Evolutionary conservation across 2,888 invertebrate species (phyloP).

Genomic region (Amblyjoppa proteus): DNA sequence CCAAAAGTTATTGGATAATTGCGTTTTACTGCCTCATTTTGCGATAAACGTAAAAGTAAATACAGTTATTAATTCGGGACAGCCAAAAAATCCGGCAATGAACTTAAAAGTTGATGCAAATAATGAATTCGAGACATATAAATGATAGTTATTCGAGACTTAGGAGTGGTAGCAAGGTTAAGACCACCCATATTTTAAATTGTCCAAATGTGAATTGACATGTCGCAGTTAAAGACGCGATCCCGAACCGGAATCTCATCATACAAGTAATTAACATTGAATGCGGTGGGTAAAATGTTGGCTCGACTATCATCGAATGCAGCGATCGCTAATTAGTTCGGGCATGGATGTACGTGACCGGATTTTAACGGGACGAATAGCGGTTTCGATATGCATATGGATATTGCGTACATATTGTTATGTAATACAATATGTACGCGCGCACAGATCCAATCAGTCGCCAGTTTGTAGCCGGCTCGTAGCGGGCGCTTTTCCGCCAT

Average conservation of each 20-base stretch:
- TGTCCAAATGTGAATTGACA: background rate
- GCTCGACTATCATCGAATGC: constrained; percentile 4
- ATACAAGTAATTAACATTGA: background rate
- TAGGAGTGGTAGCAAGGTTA: too few relatives aligned
- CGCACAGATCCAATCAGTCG: constrained; percentile 30
- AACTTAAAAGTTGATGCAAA: too few relatives aligned
- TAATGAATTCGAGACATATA: too few relatives aligned
- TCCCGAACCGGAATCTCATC: background rate
- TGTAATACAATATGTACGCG: constrained; percentile 14
- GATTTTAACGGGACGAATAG: background rate
- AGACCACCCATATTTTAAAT: background rate
- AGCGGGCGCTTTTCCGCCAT: constrained; percentile 17
- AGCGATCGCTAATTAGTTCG: constrained; percentile 17
- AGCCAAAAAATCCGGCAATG: too few relatives aligned
- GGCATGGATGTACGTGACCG: background rate
- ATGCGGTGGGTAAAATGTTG: constrained; percentile 2
- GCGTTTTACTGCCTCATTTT: too few relatives aligned
- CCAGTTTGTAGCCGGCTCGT: background rate
- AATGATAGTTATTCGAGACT: too few relatives aligned
- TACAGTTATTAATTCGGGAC: too few relatives aligned
- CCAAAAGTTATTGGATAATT: too few relatives aligned
- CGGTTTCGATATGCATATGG: background rate
- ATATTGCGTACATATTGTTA: background rate
- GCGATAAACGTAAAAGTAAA: too few relatives aligned
- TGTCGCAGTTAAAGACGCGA: background rate